Evolutionary conservation across 2,797 vertebrate species (phyloP).

Genomic region (Spinibarbus caldwelli): DNA sequence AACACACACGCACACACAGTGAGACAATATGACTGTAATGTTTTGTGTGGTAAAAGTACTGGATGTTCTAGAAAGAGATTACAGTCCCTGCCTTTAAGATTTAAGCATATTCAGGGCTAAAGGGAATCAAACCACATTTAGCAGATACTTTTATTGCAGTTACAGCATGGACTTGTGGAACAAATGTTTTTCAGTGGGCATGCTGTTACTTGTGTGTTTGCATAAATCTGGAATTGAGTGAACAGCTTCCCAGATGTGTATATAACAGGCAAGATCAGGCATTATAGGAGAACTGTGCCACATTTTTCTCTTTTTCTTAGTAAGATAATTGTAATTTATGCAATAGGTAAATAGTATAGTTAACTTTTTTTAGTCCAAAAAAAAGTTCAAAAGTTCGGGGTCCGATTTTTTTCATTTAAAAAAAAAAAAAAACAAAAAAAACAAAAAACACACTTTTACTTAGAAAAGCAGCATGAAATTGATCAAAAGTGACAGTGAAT

Average conservation of each 20-base stretch:
- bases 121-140: background rate
- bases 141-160: background rate
- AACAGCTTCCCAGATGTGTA: background rate
- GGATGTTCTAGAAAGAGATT: slow-evolving; percentile 16
- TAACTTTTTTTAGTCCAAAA: background rate
- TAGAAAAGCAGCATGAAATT: background rate
- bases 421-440: background rate
- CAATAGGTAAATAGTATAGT: background rate
- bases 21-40: slow-evolving; percentile 17
- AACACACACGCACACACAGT: background rate
- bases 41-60: background rate
- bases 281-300: background rate
- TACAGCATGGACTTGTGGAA: background rate
- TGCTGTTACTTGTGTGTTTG: background rate
- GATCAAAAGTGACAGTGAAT: background rate
- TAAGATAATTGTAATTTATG: background rate
- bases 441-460: too few species aligned
- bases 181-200: slow-evolving; percentile 2
- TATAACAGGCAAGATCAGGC: background rate
- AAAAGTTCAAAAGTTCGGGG: too few species aligned
- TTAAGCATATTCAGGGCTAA: slow-evolving; percentile 8
- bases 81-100: background rate
- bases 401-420: too few species aligned
- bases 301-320: background rate
- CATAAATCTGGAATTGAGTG: background rate